A percentile compares a stretch with the other conserved stretches of the same genome.
Conservation (phyloP, 64 coral and sea anemone species). For the Platygyra sinensis region DNA sequence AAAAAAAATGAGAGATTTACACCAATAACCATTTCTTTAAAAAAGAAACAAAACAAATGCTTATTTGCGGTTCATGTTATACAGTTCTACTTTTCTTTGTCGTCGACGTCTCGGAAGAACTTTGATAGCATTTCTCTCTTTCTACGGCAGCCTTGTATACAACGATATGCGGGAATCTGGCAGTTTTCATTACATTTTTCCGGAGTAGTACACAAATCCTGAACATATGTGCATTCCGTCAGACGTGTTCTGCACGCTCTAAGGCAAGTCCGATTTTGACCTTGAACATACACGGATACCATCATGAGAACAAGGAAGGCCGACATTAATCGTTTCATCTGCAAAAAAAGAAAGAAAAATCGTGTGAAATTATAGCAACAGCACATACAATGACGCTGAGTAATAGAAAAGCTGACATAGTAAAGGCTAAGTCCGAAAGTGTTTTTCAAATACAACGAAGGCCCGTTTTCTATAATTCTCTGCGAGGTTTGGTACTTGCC, state of each 20-base stretch:
- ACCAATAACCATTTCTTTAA: too few relatives aligned
- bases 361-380: background rate
- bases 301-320: background rate
- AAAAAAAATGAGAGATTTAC: too few relatives aligned
- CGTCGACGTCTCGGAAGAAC: background rate
- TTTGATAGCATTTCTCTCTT: background rate
- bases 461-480: too few relatives aligned
- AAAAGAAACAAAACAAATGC: too few relatives aligned
- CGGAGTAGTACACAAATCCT: background rate
- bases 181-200: background rate
- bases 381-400: background rate
- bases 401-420: too few relatives aligned
- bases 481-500: too few relatives aligned
- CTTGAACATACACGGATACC: background rate
- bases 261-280: background rate
- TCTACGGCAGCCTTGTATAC: background rate
- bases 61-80: too few relatives aligned
- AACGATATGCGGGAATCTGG: background rate
- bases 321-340: background rate
- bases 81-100: background rate
- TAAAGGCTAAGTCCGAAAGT: background rate
- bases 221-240: background rate
- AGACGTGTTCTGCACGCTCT: background rate
- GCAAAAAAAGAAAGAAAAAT: background rate
- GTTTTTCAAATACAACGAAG: too few relatives aligned